phyloP scores from a whole-genome alignment of 2,113 vertebrate genomes.

The Mixornis gularis region DNA sequence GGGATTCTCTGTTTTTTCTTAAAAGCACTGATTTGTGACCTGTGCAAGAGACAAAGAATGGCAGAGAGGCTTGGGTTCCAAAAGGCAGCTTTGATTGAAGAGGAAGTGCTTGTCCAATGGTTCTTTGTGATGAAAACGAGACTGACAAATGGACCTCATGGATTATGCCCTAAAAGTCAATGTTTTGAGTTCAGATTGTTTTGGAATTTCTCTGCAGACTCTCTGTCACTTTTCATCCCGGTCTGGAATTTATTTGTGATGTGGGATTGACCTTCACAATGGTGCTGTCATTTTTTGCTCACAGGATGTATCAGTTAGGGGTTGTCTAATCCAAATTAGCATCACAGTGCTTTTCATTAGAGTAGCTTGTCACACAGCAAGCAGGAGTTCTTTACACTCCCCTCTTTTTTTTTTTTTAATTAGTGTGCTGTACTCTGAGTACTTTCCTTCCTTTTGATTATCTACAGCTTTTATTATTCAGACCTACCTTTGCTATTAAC shows the following conservation, averaged over 20 bases:
- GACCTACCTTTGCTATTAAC: neutral
- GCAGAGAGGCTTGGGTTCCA: neutral
- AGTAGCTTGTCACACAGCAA: neutral
- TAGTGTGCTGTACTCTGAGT: neutral
- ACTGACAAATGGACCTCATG: neutral
- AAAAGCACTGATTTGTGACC: fast-evolving
- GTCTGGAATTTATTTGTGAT: neutral
- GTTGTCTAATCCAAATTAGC: neutral
- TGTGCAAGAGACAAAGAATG: too few relatives aligned
- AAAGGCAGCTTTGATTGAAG: neutral
- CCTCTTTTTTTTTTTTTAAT: neutral
- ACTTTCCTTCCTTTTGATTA: neutral
- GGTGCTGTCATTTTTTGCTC: neutral
- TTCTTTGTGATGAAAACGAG: neutral
- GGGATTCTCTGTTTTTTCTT: neutral
- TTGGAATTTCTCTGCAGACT: too few relatives aligned
- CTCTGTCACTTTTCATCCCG: neutral
- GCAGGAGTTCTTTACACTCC: neutral
- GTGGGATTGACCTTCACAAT: neutral
- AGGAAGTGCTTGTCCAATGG: neutral
- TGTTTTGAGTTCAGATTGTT: neutral
- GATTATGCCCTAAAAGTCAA: neutral
- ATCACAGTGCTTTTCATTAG: neutral
- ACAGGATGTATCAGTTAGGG: neutral
- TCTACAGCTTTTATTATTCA: slow-evolving; percentile 1